Conservation (phyloP, 2,113 vertebrate genomes). For the Salvelinus namaycush region DNA sequence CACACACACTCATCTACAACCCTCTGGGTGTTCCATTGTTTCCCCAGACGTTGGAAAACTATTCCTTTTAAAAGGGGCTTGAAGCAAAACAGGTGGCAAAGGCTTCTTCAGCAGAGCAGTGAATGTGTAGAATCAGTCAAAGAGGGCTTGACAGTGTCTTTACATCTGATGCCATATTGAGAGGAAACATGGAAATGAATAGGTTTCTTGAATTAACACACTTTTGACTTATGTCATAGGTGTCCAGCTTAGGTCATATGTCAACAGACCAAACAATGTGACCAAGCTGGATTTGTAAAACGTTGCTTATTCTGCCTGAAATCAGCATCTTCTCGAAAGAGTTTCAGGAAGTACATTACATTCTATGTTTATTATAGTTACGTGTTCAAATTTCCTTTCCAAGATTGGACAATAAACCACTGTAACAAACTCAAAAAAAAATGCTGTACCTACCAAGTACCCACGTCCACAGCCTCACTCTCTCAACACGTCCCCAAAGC, state of each 20-base stretch:
- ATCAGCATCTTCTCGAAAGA: not conserved
- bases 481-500: constrained; percentile 3
- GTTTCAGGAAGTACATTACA: not conserved
- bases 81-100: not conserved
- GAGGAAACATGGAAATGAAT: too few relatives aligned
- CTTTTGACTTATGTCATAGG: too few relatives aligned
- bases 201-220: too few relatives aligned
- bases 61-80: not conserved
- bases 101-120: too few relatives aligned
- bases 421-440: not conserved
- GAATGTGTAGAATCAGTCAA: not conserved
- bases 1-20: too few relatives aligned
- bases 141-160: not conserved
- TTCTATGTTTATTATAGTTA: not conserved
- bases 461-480: not conserved
- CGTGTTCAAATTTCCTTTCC: too few relatives aligned
- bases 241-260: too few relatives aligned
- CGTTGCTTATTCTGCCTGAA: not conserved
- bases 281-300: not conserved
- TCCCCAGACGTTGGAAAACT: not conserved
- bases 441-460: constrained; percentile 1
- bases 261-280: not conserved
- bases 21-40: not conserved
- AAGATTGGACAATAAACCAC: too few relatives aligned
- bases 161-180: too few relatives aligned